Evolutionary conservation across 2,888 invertebrate genomes (phyloP).

Genomic region (Drosophila sordidapex): DNA sequence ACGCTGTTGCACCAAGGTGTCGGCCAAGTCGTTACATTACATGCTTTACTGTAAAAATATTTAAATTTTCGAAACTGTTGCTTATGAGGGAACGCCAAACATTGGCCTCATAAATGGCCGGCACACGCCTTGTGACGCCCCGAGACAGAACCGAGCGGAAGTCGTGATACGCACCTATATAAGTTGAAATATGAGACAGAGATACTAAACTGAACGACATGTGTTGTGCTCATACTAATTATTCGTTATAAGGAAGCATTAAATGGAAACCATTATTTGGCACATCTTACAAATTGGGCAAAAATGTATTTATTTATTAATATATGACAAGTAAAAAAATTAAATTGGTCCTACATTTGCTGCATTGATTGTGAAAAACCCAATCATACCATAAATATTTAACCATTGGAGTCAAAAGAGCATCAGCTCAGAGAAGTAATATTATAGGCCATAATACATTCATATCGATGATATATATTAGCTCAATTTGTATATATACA

Average conservation of each 20-base stretch:
- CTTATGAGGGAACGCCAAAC: conserved; percentile 16
- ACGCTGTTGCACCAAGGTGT: conserved; percentile 58
- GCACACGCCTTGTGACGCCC: conserved; percentile 22
- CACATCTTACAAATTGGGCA: background rate
- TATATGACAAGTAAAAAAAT: background rate
- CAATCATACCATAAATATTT: background rate
- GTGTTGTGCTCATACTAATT: background rate
- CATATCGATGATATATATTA: background rate
- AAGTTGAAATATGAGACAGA: conserved; percentile 18
- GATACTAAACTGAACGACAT: conserved; percentile 15
- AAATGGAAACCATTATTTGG: background rate
- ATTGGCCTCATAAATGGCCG: conserved; percentile 23
- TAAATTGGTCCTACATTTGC: background rate
- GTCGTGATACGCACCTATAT: conserved; percentile 22
- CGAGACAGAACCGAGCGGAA: conserved; percentile 22
- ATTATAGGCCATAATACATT: background rate
- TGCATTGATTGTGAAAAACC: background rate
- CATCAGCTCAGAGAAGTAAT: background rate
- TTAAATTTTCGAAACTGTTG: conserved; percentile 48
- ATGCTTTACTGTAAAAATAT: conserved; percentile 58
- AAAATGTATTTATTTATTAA: background rate
- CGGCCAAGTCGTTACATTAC: conserved; percentile 56
- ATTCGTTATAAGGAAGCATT: background rate
- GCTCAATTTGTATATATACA: background rate
- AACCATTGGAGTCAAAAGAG: background rate